A percentile compares a stretch with the other conserved stretches of the same genome.
phyloP scores from a whole-genome alignment of 2,888 invertebrate genomes.

The Agriopis aurantiaria region DNA sequence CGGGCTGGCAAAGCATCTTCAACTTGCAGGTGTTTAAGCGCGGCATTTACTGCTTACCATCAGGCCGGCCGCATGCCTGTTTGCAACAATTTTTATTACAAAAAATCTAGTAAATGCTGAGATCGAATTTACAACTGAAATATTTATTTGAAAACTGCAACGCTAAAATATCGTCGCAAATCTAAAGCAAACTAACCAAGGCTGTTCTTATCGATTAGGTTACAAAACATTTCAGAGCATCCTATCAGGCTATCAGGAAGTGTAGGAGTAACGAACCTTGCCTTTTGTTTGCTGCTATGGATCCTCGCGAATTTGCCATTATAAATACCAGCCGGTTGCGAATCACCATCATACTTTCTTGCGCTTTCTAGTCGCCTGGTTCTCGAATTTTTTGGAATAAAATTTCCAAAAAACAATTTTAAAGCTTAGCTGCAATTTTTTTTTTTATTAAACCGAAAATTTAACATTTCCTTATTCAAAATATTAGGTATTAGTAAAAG shows the following conservation, averaged over 20 bases:
- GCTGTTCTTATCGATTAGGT: slow-evolving; percentile 73
- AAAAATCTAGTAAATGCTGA: too few relatives aligned
- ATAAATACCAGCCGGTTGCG: slow-evolving; percentile 66
- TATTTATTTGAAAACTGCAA: slow-evolving; percentile 13
- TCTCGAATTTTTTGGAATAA: slow-evolving; percentile 41
- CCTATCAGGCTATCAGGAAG: slow-evolving; percentile 72
- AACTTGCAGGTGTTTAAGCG: too few relatives aligned
- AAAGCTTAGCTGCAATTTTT: too few relatives aligned
- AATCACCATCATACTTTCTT: slow-evolving; percentile 59
- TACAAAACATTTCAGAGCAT: slow-evolving; percentile 66
- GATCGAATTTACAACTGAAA: background rate
- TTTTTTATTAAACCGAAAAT: too few relatives aligned
- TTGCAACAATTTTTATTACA: too few relatives aligned
- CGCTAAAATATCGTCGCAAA: slow-evolving; percentile 17
- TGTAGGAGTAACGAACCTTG: slow-evolving; percentile 74
- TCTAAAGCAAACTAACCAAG: slow-evolving; percentile 60
- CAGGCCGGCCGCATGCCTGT: too few relatives aligned
- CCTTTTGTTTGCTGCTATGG: slow-evolving; percentile 71
- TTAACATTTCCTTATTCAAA: too few relatives aligned
- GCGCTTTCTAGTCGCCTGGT: slow-evolving; percentile 66
- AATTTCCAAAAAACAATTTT: slow-evolving; percentile 21
- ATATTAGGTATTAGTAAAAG: too few relatives aligned
- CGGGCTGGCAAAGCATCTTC: too few relatives aligned
- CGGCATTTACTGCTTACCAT: too few relatives aligned
- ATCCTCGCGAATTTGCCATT: slow-evolving; percentile 58